phyloP scores from a whole-genome alignment of 2,113 vertebrate genomes.

The Corythoichthys intestinalis region DNA sequence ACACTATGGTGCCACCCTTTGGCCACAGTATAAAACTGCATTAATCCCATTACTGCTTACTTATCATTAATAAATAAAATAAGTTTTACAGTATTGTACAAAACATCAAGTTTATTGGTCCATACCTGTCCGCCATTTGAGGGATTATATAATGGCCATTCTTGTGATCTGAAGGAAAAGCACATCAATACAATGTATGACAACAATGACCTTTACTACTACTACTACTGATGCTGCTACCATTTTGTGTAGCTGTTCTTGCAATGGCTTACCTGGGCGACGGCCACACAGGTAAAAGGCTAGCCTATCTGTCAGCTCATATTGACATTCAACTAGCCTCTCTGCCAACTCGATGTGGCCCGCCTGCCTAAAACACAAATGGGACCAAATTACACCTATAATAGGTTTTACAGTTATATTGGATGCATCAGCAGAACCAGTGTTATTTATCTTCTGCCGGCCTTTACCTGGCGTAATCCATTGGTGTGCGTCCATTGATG shows the following conservation, averaged over 20 bases:
- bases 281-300: slow-evolving; percentile 96
- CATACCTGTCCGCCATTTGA: slow-evolving; percentile 99
- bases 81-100: too few species aligned
- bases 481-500: slow-evolving; percentile 90
- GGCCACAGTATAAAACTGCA: slow-evolving; percentile 42
- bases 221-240: background rate
- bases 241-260: background rate
- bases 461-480: slow-evolving; percentile 92
- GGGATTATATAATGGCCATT: slow-evolving; percentile 99
- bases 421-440: background rate
- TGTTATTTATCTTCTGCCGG: background rate
- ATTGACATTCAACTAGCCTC: slow-evolving; percentile 95
- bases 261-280: slow-evolving; percentile 82
- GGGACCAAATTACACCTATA: slow-evolving; percentile 3
- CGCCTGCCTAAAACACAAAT: slow-evolving; percentile 82
- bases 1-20: slow-evolving; percentile 51
- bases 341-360: slow-evolving; percentile 93
- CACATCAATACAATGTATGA: background rate
- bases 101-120: background rate
- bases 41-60: slow-evolving; percentile 16
- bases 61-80: slow-evolving; percentile 5
- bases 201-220: background rate
- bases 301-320: slow-evolving; percentile 93
- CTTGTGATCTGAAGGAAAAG: slow-evolving; percentile 85
- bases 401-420: background rate